Percentiles rank a stretch among this genome's conserved stretches.
phyloP scores from a whole-genome alignment of 2,797 vertebrate species.

The Arremon brunneinucha region DNA sequence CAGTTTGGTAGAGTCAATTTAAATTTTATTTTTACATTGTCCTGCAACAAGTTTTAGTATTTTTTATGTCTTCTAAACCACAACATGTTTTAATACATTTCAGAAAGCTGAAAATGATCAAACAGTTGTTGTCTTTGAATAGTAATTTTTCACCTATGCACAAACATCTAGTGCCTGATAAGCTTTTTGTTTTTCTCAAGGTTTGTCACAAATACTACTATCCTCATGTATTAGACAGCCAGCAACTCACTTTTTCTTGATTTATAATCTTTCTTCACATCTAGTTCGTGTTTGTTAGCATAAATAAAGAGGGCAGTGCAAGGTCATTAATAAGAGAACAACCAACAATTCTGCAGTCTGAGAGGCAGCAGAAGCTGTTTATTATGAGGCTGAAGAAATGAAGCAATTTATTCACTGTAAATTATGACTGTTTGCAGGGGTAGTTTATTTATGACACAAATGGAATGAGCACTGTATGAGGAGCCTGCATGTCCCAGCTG shows the following conservation, averaged over 20 bases:
- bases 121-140: neutral
- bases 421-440: neutral
- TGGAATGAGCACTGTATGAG: neutral
- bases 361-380: neutral
- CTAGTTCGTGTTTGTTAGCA: neutral
- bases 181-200: neutral
- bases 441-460: neutral
- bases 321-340: neutral
- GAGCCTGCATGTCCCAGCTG: neutral
- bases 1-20: neutral
- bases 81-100: neutral
- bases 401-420: neutral
- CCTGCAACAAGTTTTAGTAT: neutral
- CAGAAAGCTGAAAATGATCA: neutral
- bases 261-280: neutral
- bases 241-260: neutral
- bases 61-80: neutral
- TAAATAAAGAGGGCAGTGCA: neutral
- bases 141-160: neutral
- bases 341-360: neutral
- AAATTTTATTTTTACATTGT: slow-evolving; percentile 13
- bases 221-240: neutral
- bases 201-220: neutral
- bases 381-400: neutral
- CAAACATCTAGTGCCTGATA: neutral